Evolutionary conservation across 2,113 vertebrate genomes (phyloP), one percentile per base, ranked within the genome.

Genomic region (Odontophorus gujanensis): DNA sequence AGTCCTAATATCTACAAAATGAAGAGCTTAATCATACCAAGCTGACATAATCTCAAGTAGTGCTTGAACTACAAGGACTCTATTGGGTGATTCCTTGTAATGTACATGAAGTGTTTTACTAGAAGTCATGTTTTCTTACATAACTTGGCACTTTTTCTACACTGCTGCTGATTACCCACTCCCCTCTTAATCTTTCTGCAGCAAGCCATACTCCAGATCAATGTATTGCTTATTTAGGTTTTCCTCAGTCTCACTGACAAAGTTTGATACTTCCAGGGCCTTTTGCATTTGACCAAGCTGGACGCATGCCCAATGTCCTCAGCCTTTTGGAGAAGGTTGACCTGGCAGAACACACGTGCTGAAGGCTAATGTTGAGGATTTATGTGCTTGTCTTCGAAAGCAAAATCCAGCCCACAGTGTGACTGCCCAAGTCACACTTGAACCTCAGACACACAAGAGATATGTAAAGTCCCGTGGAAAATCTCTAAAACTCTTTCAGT

Each of bases 1-100:
- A 94, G 69, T 77, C 86, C 57, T 94, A 78, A 71, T 89, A 88
- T 36, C 85, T 78, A 32, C 66, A 89, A 92, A 80, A 80, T 85
- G 34, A 58, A 94, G 76, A 89, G 76, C 28, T 86, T 92, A 34
- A 42, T 80, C 91, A 75, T 81, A 75, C 34, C 80, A 86, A 50
- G 30, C 65, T 96, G 74, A 92, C 87, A 87, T 36, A 69, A 75
- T 28, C 47, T 95, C 34, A 87, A 79, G 71, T 66, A 91, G 77
- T 69, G 24, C 75, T 95, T 87, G 47, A 93, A 21, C 67, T 77
- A 18, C 26, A 43, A 83, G 65, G 65, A 20, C 47, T 42, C 15
- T 85, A 61, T 78, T 78, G 79, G 57, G 82, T 78, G 79, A 85
- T 75, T 58, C 42, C 50, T 20, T 77, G 16, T 32, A 57, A 51